Evolutionary conservation across 2,797 vertebrate species (phyloP).

Genomic region (Sebastes vulpes): DNA sequence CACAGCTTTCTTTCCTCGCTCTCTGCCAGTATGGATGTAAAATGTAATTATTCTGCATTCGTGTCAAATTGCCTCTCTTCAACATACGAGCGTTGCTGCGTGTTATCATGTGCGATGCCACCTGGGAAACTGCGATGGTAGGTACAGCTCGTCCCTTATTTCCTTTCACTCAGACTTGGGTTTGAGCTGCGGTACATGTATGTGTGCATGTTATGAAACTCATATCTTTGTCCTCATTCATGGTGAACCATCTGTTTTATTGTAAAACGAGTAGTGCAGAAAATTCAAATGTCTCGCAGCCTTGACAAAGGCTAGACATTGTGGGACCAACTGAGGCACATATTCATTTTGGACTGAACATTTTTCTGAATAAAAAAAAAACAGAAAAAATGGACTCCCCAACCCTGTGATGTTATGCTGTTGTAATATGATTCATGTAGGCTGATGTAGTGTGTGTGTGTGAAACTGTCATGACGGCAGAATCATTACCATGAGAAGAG

Average conservation of each 20-base stretch:
- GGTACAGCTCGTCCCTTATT: background rate
- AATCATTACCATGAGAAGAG: background rate
- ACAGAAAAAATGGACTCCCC: background rate
- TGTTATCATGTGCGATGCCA: constrained; percentile 15
- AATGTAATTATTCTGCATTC: constrained; percentile 1
- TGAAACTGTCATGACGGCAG: background rate
- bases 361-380: constrained; percentile 47
- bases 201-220: constrained; percentile 19
- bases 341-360: constrained; percentile 44
- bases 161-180: background rate
- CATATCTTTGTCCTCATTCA: constrained; percentile 13
- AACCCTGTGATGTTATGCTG: background rate
- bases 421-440: background rate
- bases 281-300: constrained; percentile 31
- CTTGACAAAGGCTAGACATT: constrained; percentile 23
- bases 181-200: constrained; percentile 4
- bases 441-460: background rate
- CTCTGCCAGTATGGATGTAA: background rate
- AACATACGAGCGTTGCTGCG: constrained; percentile 1
- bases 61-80: background rate
- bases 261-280: constrained; percentile 40
- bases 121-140: constrained; percentile 6
- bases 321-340: constrained; percentile 50
- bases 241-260: constrained; percentile 39
- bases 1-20: background rate